Evolutionary conservation across 2,113 vertebrate species (phyloP).

Genomic region (Neoarius graeffei): DNA sequence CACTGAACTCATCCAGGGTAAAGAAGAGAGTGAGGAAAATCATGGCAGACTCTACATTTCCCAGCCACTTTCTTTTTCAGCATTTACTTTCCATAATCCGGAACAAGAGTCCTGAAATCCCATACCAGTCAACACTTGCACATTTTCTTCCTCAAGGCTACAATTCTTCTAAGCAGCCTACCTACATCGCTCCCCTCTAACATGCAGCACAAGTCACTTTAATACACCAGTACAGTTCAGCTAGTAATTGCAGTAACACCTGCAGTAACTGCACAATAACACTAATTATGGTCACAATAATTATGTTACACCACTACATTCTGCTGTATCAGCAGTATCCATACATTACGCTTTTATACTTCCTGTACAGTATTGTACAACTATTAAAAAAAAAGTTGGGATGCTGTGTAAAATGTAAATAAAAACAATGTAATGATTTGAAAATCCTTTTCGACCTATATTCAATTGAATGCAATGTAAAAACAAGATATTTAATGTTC

Average conservation of each 20-base stretch:
- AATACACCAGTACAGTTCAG: not conserved
- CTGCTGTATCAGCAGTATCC: constrained; percentile 8
- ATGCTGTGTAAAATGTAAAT: too few relatives aligned
- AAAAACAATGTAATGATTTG: too few relatives aligned
- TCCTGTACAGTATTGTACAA: not conserved
- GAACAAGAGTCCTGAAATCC: not conserved
- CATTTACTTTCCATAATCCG: not conserved
- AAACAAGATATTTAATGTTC: too few relatives aligned
- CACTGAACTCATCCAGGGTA: not conserved
- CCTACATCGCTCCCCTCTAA: not conserved
- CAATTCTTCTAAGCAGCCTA: not conserved
- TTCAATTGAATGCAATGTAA: too few relatives aligned
- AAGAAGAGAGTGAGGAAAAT: not conserved
- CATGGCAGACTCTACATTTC: not conserved
- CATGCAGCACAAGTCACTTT: not conserved
- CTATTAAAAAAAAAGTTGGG: not conserved
- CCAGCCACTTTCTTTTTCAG: not conserved
- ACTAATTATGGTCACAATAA: not conserved
- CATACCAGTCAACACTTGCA: not conserved
- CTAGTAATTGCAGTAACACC: not conserved
- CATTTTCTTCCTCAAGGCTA: not conserved
- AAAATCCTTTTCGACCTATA: too few relatives aligned
- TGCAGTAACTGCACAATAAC: not conserved
- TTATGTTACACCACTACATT: not conserved
- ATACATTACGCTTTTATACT: not conserved